Percentiles rank a stretch among this genome's conserved stretches.
Conservation (phyloP, 2,888 invertebrate genomes). For the Hipparchia sbordonii region DNA sequence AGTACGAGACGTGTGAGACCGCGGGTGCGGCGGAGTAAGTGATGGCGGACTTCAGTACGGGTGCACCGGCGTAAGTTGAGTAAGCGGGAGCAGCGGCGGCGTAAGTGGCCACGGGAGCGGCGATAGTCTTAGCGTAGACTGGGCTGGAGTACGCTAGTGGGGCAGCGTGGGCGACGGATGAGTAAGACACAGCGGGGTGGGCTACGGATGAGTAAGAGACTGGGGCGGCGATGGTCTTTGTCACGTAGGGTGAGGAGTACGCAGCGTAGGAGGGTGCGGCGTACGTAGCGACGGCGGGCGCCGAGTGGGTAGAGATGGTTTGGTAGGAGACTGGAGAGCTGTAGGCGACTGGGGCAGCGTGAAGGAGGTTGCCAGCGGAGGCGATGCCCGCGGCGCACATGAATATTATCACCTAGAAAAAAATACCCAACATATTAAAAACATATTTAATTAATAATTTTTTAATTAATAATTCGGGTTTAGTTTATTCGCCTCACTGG, state of each 20-base stretch:
- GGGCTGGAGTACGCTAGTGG: constrained; percentile 46
- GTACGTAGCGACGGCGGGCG: constrained; percentile 50
- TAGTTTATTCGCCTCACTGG: no score
- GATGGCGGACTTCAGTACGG: constrained; percentile 46
- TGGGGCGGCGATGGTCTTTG: constrained; percentile 46
- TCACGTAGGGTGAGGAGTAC: constrained; percentile 39
- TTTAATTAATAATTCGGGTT: not conserved
- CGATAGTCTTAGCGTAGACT: constrained; percentile 38
- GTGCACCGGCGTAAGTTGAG: constrained; percentile 49
- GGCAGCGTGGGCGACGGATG: constrained; percentile 47
- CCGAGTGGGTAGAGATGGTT: constrained; percentile 7
- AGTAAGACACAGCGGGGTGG: constrained; percentile 56
- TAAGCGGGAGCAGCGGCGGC: constrained; percentile 46
- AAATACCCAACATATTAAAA: constrained; percentile 3
- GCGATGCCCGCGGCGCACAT: constrained; percentile 83
- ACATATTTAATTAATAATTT: no score
- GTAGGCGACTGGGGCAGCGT: constrained; percentile 71
- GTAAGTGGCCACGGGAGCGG: constrained; percentile 38
- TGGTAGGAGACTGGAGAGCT: constrained; percentile 66
- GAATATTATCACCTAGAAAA: constrained; percentile 76
- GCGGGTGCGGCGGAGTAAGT: constrained; percentile 45
- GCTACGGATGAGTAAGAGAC: constrained; percentile 51
- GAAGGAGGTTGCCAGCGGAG: constrained; percentile 82
- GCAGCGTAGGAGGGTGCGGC: no score
- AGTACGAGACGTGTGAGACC: constrained; percentile 85